These are phyloP conservation scores for Drosophila ezoana DNA, from an alignment of 2,888 invertebrate species.

Conservation along the genomic window DNA sequence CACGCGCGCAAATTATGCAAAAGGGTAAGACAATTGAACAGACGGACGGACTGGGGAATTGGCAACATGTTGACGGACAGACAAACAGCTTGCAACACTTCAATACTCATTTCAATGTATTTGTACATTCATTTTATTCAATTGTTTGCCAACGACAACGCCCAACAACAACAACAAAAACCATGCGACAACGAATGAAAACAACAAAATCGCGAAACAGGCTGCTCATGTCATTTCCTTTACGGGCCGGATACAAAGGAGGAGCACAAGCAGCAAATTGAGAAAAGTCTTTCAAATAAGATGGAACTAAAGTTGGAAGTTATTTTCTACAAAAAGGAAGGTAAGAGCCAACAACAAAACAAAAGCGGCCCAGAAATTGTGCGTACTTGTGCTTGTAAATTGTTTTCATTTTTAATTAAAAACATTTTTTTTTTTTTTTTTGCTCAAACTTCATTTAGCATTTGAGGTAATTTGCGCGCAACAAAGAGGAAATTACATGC, in stretches of 20 bases:
- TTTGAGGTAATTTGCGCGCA: constrained; percentile 49
- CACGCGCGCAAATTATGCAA: constrained; percentile 98
- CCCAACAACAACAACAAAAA: constrained; percentile 22
- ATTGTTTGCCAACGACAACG: constrained; percentile 60
- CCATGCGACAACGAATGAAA: constrained; percentile 31
- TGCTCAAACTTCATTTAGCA: constrained; percentile 48
- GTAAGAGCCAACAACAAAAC: constrained; percentile 86
- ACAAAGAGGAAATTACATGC: constrained; percentile 54
- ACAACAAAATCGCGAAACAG: constrained; percentile 59
- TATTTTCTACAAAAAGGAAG: constrained; percentile 97
- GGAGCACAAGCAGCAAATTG: constrained; percentile 94
- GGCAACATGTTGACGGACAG: constrained; percentile 14
- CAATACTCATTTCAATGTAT: constrained; percentile 76
- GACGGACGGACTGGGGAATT: constrained; percentile 2
- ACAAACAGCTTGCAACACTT: constrained; percentile 54
- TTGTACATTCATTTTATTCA: constrained; percentile 73
- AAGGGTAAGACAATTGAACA: constrained; percentile 86
- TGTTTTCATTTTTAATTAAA: constrained; percentile 73
- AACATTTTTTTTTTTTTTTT: constrained; percentile 24
- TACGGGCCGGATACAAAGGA: constrained; percentile 96
- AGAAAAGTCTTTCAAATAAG: constrained; percentile 94
- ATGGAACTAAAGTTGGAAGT: constrained; percentile 97
- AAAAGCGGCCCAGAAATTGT: constrained; percentile 21
- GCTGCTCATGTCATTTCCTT: constrained; percentile 97
- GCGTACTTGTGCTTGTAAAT: constrained; percentile 56